These are phyloP conservation scores for Ichneumoninae sp. DNA, from an alignment of 2,888 invertebrate genomes.

Conservation along the genomic window DNA sequence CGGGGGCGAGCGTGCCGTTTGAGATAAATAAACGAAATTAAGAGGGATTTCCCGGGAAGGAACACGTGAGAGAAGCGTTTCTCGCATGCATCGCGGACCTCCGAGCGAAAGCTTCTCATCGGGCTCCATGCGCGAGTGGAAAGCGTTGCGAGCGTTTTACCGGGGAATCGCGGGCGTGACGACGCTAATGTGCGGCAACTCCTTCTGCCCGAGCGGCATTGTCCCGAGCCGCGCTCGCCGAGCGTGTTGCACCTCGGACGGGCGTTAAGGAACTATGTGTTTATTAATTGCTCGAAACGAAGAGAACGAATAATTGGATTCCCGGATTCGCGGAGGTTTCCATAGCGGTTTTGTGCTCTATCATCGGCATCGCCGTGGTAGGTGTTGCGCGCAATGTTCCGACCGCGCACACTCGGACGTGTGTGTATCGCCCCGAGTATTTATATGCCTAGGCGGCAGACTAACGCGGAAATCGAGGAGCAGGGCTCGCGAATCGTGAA, in stretches of 20 bases:
- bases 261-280: conserved; percentile 40
- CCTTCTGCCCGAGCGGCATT: conserved; percentile 38
- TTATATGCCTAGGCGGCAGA: conserved; percentile 18
- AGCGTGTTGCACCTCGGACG: not conserved
- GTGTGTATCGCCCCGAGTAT: conserved; percentile 43
- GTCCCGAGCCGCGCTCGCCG: conserved; percentile 3
- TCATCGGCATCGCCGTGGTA: not conserved
- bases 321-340: not conserved
- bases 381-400: too few species aligned
- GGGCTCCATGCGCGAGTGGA: conserved; percentile 54
- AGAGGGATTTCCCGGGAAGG: conserved; percentile 2
- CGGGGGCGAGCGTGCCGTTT: not conserved
- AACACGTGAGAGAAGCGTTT: conserved; percentile 1
- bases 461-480: conserved; percentile 72
- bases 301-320: conserved; percentile 33
- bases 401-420: not conserved
- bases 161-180: conserved; percentile 63
- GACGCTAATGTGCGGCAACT: conserved; percentile 51
- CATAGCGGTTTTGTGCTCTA: too few species aligned
- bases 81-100: not conserved
- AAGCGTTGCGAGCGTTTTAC: conserved; percentile 52
- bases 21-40: not conserved
- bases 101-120: conserved; percentile 40
- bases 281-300: conserved; percentile 41
- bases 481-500: conserved; percentile 76